Base-by-base conservation (phyloP, 2,797 vertebrate genomes). In the Mus caroli region DNA sequence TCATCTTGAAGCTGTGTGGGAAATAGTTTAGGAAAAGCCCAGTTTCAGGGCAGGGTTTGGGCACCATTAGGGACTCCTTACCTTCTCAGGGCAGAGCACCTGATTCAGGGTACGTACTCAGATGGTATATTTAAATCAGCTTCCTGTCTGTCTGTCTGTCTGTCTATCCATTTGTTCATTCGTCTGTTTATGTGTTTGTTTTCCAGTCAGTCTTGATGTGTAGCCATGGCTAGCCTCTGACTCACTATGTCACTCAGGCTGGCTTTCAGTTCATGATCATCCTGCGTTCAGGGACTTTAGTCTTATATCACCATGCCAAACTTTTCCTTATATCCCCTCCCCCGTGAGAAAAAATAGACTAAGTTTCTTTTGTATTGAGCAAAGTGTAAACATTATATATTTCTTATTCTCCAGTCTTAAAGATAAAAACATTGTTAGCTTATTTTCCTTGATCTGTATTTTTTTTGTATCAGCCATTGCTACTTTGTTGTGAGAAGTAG, bases 41-140 rank as follows among this genome's bases (percentile, higher is more conserved):
- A 67, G 52, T 85, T 31, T 15, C 58, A 43, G 15, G 73, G 17
- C 9, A 14, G 20, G 7, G 64, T 0, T 64, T n/a, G 28, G 0
- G 1, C 2, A 14, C 34, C 5, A 0, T 24, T 3, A 6, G 6
- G 2, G 52, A 37, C 43, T 1, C 2, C 3, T 26, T 52, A 5
- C 4, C 8, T 19, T n/a, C 58, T 60, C 26, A 6, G 28, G 31
- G 4, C 7, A 28, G 56, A 24, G 5, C 19, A 5, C 54, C 73
- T 13, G 31, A 73, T 10, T 31, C 28, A 8, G 4, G 2, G 19
- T 46, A 22, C 37, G 56, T 14, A 19, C 54, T 46, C n/a, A 56
- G 78, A 11, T 43, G 20, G 19, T 26, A 20, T 1, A 1, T 83
- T 64, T 37, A 52, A 80, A 37, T 28, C 28, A 73, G 26, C 24